A percentile compares a stretch with the other conserved stretches of the same genome.
These are phyloP conservation scores for Calephelis nemesis DNA, from an alignment of 1,140 invertebrate species.

Conservation along the genomic window DNA sequence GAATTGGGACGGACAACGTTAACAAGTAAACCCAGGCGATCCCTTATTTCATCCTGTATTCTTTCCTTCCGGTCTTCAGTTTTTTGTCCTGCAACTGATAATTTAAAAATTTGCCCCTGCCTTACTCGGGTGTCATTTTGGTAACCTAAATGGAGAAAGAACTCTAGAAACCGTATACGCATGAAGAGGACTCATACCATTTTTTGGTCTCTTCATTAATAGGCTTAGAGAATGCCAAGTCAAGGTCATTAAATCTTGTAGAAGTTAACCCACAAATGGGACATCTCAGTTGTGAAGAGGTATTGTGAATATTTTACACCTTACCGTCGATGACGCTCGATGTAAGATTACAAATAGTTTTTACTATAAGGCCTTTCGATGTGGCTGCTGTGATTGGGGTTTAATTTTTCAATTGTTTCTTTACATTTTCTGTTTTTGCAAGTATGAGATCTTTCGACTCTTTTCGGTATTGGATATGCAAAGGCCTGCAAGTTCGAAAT, in stretches of 20 bases:
- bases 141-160: conserved; percentile 11
- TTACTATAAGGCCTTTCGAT: no score
- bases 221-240: conserved; percentile 7
- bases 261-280: conserved; percentile 12
- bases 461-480: no score
- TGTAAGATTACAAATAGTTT: no score
- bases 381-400: no score
- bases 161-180: not conserved
- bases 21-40: conserved; percentile 16
- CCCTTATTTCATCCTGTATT: conserved; percentile 9
- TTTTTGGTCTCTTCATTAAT: conserved; percentile 10
- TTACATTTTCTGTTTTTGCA: no score
- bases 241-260: not conserved
- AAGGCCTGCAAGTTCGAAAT: no score
- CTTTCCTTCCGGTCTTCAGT: not conserved
- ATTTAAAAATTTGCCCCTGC: conserved; percentile 5
- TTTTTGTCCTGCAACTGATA: conserved; percentile 2
- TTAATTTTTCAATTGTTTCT: no score
- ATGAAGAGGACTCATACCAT: conserved; percentile 8
- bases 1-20: conserved; percentile 12
- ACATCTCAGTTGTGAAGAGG: conserved; percentile 10
- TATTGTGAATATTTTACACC: not conserved
- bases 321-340: no score
- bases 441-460: no score
- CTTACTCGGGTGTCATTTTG: conserved; percentile 13